These are phyloP conservation scores for Bradypus variegatus DNA, from an alignment of 2,797 vertebrate species.

Conservation along the genomic window DNA sequence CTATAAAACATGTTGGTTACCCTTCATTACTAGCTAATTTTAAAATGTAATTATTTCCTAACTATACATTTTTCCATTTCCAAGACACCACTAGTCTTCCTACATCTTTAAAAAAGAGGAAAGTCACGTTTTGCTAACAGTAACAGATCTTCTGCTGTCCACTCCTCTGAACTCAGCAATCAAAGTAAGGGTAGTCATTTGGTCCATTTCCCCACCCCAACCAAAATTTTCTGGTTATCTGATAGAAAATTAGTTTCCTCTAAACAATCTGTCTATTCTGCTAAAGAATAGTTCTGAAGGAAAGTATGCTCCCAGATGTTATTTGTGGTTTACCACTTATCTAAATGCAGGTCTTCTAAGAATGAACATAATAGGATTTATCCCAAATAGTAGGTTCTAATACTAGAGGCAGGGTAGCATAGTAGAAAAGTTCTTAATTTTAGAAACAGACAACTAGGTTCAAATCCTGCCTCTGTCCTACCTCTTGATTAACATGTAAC, in stretches of 20 bases:
- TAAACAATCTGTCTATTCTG: neutral
- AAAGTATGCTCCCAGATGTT: neutral
- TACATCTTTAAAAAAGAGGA: neutral
- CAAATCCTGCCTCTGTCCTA: neutral
- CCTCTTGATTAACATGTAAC: neutral
- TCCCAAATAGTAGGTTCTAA: neutral
- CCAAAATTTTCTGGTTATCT: neutral
- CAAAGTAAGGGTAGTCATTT: neutral
- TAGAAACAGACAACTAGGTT: neutral
- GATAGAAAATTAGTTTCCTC: slow-evolving; percentile 1
- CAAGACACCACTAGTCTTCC: neutral
- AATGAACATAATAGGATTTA: neutral
- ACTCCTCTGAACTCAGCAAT: neutral
- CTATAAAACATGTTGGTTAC: neutral
- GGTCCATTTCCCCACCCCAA: neutral
- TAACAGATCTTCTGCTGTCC: neutral
- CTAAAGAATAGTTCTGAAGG: neutral
- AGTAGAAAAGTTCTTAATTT: neutral
- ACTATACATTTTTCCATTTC: neutral
- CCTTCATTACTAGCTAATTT: neutral
- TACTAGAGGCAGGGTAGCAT: neutral
- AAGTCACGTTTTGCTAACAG: neutral
- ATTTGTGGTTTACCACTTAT: neutral
- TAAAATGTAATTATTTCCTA: neutral
- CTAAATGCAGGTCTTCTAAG: neutral